Base-by-base conservation (phyloP, 2,113 vertebrate species). In the Hymenochirus boettgeri region DNA sequence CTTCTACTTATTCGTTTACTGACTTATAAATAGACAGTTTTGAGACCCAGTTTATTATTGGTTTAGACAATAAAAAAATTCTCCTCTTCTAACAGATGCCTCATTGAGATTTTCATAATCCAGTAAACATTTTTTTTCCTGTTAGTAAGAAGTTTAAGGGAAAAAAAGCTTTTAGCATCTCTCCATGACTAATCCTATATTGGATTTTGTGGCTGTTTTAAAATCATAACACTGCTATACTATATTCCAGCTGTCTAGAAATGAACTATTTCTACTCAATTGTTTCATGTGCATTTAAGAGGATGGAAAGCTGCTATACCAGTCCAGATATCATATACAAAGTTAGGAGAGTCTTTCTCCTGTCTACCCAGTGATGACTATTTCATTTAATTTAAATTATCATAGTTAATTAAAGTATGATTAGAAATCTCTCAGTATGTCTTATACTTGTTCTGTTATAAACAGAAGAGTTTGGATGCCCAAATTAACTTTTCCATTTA, bases 101-200 rank as follows among this genome's bases (percentile, higher is more conserved):
- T 61, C 31, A 48, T n/a, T 50, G 60, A 61, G 59, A 51, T 61
- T 50, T 48, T 61, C 45, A 23, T 37, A 8, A 26, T 62, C 48
- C 35, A 35, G 61, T 62, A 53, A 27, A 54, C 61, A 62, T 31
- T 53, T 54, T 23, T 51, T 51, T 10, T n/a, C n/a, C 27, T 35
- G 18, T 4, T 53, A 62, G 54, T 42, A n/a, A 37, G 48, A 23
- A 52, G 47, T 51, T 61, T 8, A 48, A 48, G 46, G 46, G 46
- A 23, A 47, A 61, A 31, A 31, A 50, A 18, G 33, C 61, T 62
- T 62, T 54, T 27, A 42, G 33, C 23, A 53, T 53, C 50, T 42
- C 27, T n/a, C n/a, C 7, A 42, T 62, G 33, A 21, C 17, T 63
- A 37, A 53, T 39, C 6, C 48, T 62, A 26, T 52, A 37, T 39